A percentile compares a stretch with the other conserved stretches of the same genome.
Evolutionary conservation across 2,113 vertebrate genomes (phyloP).

Genomic region (Elanoides forficatus): DNA sequence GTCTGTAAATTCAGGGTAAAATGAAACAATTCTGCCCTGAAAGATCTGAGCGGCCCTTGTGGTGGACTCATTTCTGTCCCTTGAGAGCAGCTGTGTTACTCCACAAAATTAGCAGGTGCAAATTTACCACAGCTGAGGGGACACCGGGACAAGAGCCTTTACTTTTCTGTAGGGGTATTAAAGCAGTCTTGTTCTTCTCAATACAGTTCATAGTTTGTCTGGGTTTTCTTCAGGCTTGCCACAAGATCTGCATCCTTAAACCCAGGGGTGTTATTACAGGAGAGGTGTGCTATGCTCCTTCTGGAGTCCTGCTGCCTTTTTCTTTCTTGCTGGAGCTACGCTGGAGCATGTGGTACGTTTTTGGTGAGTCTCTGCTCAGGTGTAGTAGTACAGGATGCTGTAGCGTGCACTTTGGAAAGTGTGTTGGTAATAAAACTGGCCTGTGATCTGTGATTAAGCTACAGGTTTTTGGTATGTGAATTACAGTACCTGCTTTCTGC

Average conservation of each 20-base stretch:
- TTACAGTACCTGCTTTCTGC: background rate
- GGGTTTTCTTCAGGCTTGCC: background rate
- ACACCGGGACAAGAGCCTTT: background rate
- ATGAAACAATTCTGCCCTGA: background rate
- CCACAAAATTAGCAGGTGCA: background rate
- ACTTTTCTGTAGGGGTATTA: background rate
- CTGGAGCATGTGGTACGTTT: accelerated
- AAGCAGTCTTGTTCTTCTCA: accelerated
- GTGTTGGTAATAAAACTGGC: background rate
- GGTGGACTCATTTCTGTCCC: background rate
- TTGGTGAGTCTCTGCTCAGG: background rate
- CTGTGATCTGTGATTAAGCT: background rate
- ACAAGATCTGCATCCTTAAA: background rate
- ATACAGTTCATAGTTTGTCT: accelerated
- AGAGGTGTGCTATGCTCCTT: background rate
- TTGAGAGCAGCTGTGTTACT: background rate
- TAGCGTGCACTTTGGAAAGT: accelerated
- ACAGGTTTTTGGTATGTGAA: accelerated
- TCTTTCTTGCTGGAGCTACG: background rate
- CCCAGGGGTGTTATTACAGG: accelerated
- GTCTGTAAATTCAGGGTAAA: background rate
- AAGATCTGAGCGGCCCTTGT: background rate
- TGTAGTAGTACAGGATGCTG: accelerated
- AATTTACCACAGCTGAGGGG: background rate
- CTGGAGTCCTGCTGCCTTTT: background rate